These are phyloP conservation scores for Pangasius krempfi DNA, from an alignment of 2,797 vertebrate species.

Conservation along the genomic window DNA sequence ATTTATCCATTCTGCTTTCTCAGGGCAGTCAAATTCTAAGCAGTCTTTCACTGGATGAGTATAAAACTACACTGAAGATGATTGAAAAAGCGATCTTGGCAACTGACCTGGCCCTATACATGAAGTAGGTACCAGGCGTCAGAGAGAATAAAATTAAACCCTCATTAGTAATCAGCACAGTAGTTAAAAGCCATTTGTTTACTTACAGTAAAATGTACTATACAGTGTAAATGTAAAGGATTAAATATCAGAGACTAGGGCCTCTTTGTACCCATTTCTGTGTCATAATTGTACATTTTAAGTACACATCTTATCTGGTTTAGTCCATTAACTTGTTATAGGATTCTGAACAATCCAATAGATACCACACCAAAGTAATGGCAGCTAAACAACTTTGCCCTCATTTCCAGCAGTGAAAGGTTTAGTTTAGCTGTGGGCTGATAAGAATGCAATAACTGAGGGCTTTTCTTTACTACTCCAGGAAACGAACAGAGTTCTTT, in stretches of 20 bases:
- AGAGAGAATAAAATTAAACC: constrained; percentile 31
- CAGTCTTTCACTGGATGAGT: constrained; percentile 90
- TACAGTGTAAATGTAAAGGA: neutral
- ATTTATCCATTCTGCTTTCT: constrained; percentile 14
- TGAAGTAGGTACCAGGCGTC: constrained; percentile 85
- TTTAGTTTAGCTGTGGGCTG: neutral
- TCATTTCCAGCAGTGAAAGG: neutral
- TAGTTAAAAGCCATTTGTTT: neutral
- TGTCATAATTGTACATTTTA: neutral
- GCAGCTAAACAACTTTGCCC: neutral
- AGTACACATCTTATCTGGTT: neutral
- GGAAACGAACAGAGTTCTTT: constrained; percentile 93
- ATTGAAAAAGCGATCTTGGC: constrained; percentile 96
- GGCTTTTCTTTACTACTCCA: constrained; percentile 59
- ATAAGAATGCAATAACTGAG: neutral
- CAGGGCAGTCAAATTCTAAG: constrained; percentile 98
- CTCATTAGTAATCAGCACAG: neutral
- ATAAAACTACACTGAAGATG: constrained; percentile 91
- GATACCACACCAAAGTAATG: neutral
- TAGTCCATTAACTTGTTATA: neutral
- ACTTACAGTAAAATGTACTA: neutral
- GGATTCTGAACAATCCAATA: neutral
- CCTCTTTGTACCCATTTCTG: neutral
- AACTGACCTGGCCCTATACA: constrained; percentile 94
- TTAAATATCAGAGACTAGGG: neutral